phyloP scores from a whole-genome alignment of 2,113 vertebrate species.

The Ia io region DNA sequence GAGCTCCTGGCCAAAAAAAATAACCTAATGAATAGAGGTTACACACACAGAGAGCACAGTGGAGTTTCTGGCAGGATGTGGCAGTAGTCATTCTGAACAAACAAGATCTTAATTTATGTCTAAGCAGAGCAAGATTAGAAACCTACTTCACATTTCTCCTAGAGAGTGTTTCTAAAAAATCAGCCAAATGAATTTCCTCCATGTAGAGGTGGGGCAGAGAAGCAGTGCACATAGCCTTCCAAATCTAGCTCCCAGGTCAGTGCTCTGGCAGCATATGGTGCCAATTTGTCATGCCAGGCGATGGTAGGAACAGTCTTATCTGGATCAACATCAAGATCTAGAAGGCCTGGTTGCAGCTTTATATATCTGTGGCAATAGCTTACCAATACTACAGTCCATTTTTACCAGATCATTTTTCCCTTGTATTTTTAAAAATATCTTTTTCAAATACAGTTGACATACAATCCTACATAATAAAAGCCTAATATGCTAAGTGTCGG shows the following conservation, averaged over 20 bases:
- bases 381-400: background rate
- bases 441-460: background rate
- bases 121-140: slow-evolving; percentile 62
- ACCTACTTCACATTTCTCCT: slow-evolving; percentile 50
- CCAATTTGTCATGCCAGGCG: background rate
- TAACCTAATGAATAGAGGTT: slow-evolving; percentile 73
- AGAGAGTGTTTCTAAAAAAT: background rate
- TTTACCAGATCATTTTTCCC: background rate
- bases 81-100: slow-evolving; percentile 73
- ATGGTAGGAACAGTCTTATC: background rate
- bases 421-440: background rate
- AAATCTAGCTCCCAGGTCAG: background rate
- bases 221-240: background rate
- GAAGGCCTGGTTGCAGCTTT: background rate
- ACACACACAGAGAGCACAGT: slow-evolving; percentile 48
- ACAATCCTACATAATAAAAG: background rate
- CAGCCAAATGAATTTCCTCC: slow-evolving; percentile 53
- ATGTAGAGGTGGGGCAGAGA: slow-evolving; percentile 21
- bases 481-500: too few relatives aligned
- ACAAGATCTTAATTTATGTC: slow-evolving; percentile 77
- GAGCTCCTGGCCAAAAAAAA: slow-evolving; percentile 66
- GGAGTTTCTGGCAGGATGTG: slow-evolving; percentile 70
- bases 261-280: background rate
- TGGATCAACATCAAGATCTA: slow-evolving; percentile 2
- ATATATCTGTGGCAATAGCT: background rate